Evolutionary conservation across 2,113 vertebrate genomes (phyloP).

Genomic region (Urocynchramus pylzowi): DNA sequence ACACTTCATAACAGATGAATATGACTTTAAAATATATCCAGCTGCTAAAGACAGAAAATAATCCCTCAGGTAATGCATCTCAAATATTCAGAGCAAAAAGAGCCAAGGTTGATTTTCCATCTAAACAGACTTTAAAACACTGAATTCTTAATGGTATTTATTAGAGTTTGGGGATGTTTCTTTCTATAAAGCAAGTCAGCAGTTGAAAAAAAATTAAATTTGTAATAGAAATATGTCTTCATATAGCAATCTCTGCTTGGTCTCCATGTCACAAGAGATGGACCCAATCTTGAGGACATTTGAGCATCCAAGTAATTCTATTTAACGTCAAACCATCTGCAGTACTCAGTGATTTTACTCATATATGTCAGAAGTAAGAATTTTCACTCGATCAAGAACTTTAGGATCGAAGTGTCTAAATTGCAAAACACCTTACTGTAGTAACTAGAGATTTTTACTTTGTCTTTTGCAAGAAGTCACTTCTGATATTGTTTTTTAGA

Average conservation of each 20-base stretch:
- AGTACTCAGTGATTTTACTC: not conserved
- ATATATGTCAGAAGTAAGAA: not conserved
- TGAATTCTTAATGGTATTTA: not conserved
- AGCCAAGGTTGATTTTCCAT: slow-evolving; percentile 32
- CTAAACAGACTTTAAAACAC: slow-evolving; percentile 22
- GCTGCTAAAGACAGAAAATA: slow-evolving; percentile 63
- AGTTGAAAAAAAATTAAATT: not conserved
- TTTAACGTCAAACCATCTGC: not conserved
- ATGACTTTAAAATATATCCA: slow-evolving; percentile 69
- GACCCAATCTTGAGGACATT: not conserved
- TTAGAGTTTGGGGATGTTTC: not conserved
- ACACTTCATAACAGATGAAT: slow-evolving; percentile 44
- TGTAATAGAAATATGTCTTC: not conserved
- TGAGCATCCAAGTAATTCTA: not conserved
- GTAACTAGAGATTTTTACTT: slow-evolving; percentile 4
- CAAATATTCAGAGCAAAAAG: slow-evolving; percentile 57
- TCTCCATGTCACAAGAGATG: not conserved
- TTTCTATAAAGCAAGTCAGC: not conserved
- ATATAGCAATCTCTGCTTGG: not conserved
- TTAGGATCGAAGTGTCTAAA: not conserved
- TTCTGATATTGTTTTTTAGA: slow-evolving; percentile 20
- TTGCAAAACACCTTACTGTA: not conserved
- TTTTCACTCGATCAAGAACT: not conserved
- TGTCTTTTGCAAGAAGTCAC: not conserved
- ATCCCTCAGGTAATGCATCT: slow-evolving; percentile 55